Evolutionary conservation across 2,797 vertebrate genomes (phyloP), one percentile per base, ranked within the genome.

Genomic region (Gadopsis marmoratus): DNA sequence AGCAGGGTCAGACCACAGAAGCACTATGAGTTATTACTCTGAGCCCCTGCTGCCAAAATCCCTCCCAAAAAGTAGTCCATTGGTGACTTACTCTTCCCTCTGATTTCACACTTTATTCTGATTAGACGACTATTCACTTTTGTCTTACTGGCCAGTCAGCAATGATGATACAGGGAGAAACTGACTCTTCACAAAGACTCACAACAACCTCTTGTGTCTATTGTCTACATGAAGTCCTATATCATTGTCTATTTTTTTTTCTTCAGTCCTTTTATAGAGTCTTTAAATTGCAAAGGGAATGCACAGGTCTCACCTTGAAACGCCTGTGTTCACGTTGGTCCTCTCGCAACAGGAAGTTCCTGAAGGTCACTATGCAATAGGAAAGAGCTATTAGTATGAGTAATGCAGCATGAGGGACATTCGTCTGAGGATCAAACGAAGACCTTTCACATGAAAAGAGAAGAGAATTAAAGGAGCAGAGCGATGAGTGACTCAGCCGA

Each of bases 1-100:
- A 88, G 80, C 84, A 61, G 79, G 86, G 87, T 93, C 84, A 87
- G 83, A 79, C 85, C 85, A 86, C 86, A 80, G 90, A 88, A 86
- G 79, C 86, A 62, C 60, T 56, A 56, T 75, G 79, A 91, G 71
- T 87, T 88, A 89, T 83, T 90, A 79, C 86, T 89, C 83, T 56
- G 65, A 82, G 75, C 88, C 69, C 48, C 79, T 66, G 48, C 80
- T 88, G 75, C 78, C 71, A 75, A 74, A 82, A 67, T 82, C 88
- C 26, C 26, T 26, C 26, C 26, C 85, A 87, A 88, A 83, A 81
- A 91, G 90, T 74, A 79, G n/a, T 62, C 66, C 55, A 66, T 37
- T 79, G 51, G 73, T 72, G 68, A 62, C 82, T 81, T 39, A 51
- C 43, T 83, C 43, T 41, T 71, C 70, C 74, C 71, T 63, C 78